Evolutionary conservation across 2,888 invertebrate genomes (phyloP).

Genomic region (Theodoxus fluviatilis): DNA sequence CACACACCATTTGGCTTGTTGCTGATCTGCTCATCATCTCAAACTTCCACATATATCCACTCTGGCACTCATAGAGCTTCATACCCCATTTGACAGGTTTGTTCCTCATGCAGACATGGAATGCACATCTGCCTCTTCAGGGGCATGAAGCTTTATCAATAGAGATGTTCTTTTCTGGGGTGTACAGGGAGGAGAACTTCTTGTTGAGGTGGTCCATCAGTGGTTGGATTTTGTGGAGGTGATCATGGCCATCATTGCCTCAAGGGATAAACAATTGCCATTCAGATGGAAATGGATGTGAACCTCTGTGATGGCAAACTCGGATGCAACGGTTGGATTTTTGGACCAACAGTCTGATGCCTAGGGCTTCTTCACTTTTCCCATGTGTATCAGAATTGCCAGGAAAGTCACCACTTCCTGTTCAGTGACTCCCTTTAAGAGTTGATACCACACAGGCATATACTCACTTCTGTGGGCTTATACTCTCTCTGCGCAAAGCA

Average conservation of each 20-base stretch:
- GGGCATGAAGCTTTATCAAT: conserved; percentile 21
- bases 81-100: conserved; percentile 14
- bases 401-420: not conserved
- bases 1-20: conserved; percentile 19
- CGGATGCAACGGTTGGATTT: not conserved
- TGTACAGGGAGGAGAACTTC: not conserved
- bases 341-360: conserved; percentile 10
- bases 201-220: not conserved
- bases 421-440: not conserved
- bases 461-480: not conserved
- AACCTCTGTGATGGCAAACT: not conserved
- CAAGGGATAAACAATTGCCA: too few relatives aligned
- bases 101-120: conserved; percentile 20
- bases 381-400: conserved; percentile 17
- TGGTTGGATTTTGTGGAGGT: not conserved
- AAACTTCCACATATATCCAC: conserved; percentile 10
- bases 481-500: not conserved
- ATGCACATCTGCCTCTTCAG: not conserved
- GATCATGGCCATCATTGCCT: too few relatives aligned
- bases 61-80: conserved; percentile 6
- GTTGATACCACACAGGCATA: not conserved
- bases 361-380: conserved; percentile 1
- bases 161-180: conserved; percentile 7
- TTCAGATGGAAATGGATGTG: too few relatives aligned
- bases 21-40: conserved; percentile 7